These are phyloP conservation scores for Dasyprocta punctata DNA, from an alignment of 2,113 vertebrate species.

Conservation along the genomic window DNA sequence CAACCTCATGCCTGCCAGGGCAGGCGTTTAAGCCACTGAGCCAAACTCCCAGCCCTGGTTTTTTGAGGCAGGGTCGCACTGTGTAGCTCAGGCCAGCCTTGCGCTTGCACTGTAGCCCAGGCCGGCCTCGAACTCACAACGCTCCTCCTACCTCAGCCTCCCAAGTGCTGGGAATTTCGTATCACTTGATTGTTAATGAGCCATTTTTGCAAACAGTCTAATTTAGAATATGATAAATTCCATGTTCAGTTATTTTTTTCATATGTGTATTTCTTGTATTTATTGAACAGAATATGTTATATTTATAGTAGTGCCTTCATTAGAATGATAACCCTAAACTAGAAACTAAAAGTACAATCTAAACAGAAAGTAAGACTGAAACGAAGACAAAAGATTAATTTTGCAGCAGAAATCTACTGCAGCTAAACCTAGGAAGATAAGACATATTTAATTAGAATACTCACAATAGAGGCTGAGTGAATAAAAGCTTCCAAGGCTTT, in stretches of 20 bases:
- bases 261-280: neutral
- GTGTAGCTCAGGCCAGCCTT: too few relatives aligned
- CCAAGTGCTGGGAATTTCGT: too few relatives aligned
- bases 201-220: neutral
- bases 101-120: too few relatives aligned
- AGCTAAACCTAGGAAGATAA: constrained; percentile 62
- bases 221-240: constrained; percentile 13
- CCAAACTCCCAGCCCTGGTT: too few relatives aligned
- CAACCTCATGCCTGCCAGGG: too few relatives aligned
- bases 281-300: neutral
- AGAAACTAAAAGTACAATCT: constrained; percentile 11
- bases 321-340: constrained; percentile 21
- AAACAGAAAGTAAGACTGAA: constrained; percentile 58
- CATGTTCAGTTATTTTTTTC: neutral
- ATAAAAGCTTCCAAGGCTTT: constrained; percentile 19
- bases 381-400: constrained; percentile 69
- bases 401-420: constrained; percentile 53
- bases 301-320: neutral
- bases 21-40: too few relatives aligned
- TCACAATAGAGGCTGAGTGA: constrained; percentile 31
- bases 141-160: too few relatives aligned
- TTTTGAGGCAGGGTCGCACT: too few relatives aligned
- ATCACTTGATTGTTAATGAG: neutral
- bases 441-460: constrained; percentile 63
- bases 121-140: too few relatives aligned